Percentiles rank a stretch among this genome's conserved stretches.
Conservation (phyloP, 2,888 invertebrate genomes). For the Diabrotica balteata region DNA sequence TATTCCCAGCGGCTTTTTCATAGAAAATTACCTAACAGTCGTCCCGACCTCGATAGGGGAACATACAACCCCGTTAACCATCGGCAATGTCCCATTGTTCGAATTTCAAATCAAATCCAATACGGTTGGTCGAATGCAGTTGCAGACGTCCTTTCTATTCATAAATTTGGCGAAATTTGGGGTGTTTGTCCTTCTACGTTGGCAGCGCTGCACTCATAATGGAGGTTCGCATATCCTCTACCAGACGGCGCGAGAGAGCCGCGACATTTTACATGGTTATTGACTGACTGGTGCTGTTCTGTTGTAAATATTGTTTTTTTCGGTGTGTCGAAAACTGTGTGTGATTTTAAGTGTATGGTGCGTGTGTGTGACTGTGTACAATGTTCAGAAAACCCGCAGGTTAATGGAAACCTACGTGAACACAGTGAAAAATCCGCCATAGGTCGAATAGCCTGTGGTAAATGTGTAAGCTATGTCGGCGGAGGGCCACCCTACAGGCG, state of each 20-base stretch:
- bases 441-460: constrained; percentile 57
- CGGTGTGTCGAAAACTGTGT: constrained; percentile 58
- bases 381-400: constrained; percentile 50
- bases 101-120: constrained; percentile 19
- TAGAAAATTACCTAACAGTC: constrained; percentile 26
- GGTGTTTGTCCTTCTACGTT: constrained; percentile 22
- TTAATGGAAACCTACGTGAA: constrained; percentile 48
- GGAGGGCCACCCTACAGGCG: constrained; percentile 56
- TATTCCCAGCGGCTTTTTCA: constrained; percentile 6
- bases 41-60: constrained; percentile 28
- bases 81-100: constrained; percentile 33
- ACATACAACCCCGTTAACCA: constrained; percentile 29
- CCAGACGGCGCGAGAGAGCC: constrained; percentile 65
- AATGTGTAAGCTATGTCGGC: constrained; percentile 53
- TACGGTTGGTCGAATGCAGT: constrained; percentile 12
- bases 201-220: constrained; percentile 36
- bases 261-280: constrained; percentile 78
- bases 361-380: constrained; percentile 50
- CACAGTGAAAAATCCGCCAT: constrained; percentile 60
- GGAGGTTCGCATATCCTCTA: constrained; percentile 43
- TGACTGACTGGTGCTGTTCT: constrained; percentile 70
- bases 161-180: constrained; percentile 21
- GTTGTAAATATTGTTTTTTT: constrained; percentile 71
- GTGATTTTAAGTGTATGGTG: constrained; percentile 54
- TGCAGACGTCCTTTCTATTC: constrained; percentile 10